Conservation (phyloP, 2,797 vertebrate species). For the Alca torda region DNA sequence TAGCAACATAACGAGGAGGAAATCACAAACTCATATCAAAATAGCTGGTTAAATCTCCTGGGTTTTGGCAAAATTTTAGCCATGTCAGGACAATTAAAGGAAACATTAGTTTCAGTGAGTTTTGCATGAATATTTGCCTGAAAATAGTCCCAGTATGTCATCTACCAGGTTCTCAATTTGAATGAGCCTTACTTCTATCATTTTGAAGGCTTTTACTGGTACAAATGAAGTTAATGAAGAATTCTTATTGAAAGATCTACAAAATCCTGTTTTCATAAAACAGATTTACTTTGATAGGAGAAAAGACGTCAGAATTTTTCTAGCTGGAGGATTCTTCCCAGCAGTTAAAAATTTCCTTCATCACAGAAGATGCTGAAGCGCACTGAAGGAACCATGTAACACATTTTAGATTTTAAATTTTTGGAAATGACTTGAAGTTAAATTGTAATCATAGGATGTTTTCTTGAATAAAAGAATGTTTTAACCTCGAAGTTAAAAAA, state of each 20-base stretch:
- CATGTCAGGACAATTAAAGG: not conserved
- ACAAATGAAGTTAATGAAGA: not conserved
- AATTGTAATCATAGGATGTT: not conserved
- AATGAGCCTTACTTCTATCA: not conserved
- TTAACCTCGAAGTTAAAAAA: not conserved
- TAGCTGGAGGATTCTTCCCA: not conserved
- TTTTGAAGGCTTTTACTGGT: not conserved
- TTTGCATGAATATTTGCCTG: not conserved
- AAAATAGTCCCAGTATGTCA: not conserved
- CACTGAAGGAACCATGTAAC: not conserved
- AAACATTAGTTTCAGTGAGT: not conserved
- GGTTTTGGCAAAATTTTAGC: not conserved
- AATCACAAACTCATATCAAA: not conserved
- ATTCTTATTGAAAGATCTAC: not conserved
- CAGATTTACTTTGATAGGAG: not conserved
- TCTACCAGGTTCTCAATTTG: not conserved
- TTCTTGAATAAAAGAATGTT: not conserved
- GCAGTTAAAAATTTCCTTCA: not conserved
- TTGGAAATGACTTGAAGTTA: not conserved
- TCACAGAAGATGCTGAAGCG: not conserved
- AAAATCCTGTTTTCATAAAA: not conserved
- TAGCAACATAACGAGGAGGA: not conserved
- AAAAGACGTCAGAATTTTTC: not conserved
- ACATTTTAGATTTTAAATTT: not conserved
- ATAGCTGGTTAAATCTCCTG: not conserved